phyloP scores from a whole-genome alignment of 2,888 invertebrate species.

The Rhagonycha fulva region DNA sequence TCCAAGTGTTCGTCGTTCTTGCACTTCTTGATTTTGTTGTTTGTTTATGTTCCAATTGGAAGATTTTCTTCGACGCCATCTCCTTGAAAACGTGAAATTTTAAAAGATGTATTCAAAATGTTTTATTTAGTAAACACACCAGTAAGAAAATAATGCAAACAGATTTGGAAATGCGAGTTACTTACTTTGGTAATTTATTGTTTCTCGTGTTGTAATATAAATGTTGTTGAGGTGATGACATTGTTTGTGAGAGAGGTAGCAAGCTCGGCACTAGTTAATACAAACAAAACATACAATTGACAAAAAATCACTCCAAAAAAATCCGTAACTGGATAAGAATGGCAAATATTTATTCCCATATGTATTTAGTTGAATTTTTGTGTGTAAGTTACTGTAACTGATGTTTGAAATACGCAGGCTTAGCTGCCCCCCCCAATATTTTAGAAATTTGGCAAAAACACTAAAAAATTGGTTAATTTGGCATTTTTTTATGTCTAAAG shows the following conservation, averaged over 20 bases:
- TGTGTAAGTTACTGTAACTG: neutral
- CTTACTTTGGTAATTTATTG: constrained; percentile 56
- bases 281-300: constrained; percentile 10
- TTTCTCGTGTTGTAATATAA: constrained; percentile 39
- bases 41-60: constrained; percentile 44
- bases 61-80: constrained; percentile 50
- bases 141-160: neutral
- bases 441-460: too few relatives aligned
- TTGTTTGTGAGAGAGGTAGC: constrained; percentile 41
- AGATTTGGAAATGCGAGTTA: constrained; percentile 21
- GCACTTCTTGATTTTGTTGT: constrained; percentile 41
- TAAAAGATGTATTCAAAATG: neutral
- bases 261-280: constrained; percentile 41
- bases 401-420: too few relatives aligned
- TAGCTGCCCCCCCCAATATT: too few relatives aligned
- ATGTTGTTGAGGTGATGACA: constrained; percentile 37
- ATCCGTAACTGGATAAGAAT: neutral
- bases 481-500: too few relatives aligned
- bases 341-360: neutral
- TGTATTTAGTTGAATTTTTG: neutral
- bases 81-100: constrained; percentile 35
- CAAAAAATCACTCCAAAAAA: constrained; percentile 1
- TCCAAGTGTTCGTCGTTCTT: constrained; percentile 24
- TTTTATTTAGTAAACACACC: neutral
- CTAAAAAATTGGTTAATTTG: too few relatives aligned